A percentile compares a stretch with the other conserved stretches of the same genome.
phyloP scores from a whole-genome alignment of 2,113 vertebrate genomes.

The Epinephelus cyanopodus region DNA sequence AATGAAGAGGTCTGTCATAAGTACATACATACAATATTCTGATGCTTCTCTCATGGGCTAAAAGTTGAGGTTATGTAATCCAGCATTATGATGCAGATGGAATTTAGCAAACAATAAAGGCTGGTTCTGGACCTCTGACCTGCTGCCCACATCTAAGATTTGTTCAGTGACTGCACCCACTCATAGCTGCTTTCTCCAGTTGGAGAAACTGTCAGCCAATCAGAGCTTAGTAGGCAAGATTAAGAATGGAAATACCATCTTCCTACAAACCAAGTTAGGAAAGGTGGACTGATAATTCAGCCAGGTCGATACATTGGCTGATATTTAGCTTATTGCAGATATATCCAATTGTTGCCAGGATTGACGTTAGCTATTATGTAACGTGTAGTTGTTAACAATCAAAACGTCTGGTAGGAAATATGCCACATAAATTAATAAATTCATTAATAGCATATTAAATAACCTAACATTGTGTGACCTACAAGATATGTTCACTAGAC shows the following conservation, averaged over 20 bases:
- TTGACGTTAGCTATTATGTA: no score
- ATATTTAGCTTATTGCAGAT: neutral
- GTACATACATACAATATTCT: neutral
- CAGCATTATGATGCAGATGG: neutral
- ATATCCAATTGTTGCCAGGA: no score
- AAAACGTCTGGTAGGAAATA: no score
- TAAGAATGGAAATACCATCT: neutral
- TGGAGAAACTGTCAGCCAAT: neutral
- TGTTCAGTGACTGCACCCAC: slow-evolving; percentile 6
- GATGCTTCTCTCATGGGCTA: neutral
- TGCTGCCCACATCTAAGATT: slow-evolving; percentile 10
- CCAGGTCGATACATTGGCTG: neutral
- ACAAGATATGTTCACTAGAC: no score
- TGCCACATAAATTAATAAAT: no score
- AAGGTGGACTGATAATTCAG: neutral
- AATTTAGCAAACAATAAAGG: neutral
- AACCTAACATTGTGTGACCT: no score
- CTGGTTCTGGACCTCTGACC: neutral
- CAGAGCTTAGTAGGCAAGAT: neutral
- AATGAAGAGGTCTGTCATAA: neutral
- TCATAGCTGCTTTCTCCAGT: neutral
- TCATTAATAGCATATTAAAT: no score
- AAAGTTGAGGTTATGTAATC: neutral
- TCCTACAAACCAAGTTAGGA: neutral
- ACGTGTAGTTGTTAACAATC: no score